Evolutionary conservation across 2,888 invertebrate species (phyloP).

Genomic region (Byasa hedistus): DNA sequence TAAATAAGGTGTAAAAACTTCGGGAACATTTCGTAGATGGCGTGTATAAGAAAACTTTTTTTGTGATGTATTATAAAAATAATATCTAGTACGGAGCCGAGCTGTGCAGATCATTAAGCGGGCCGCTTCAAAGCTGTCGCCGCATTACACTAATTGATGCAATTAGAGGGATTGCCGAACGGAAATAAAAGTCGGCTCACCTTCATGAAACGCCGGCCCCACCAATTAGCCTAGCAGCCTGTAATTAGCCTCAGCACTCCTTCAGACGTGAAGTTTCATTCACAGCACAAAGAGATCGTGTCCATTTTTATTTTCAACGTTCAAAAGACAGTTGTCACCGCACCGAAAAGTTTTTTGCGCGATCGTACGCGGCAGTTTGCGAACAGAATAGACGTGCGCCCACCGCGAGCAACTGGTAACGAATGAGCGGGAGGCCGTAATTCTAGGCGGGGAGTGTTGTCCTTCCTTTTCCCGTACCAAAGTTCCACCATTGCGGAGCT

Average conservation of each 20-base stretch:
- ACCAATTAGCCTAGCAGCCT: conserved; percentile 75
- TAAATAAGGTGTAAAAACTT: not conserved
- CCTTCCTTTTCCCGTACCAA: conserved; percentile 68
- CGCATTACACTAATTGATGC: conserved; percentile 80
- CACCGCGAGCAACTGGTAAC: conserved; percentile 58
- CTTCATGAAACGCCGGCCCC: conserved; percentile 78
- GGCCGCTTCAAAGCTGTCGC: conserved; percentile 75
- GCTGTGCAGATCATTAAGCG: conserved; percentile 70
- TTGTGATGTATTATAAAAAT: not conserved
- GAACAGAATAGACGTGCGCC: conserved; percentile 48
- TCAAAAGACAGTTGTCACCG: conserved; percentile 45
- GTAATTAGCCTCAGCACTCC: conserved; percentile 73
- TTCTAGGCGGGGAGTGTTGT: conserved; percentile 64
- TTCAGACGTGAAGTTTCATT: conserved; percentile 57
- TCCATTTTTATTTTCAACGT: conserved; percentile 51
- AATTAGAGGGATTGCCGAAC: conserved; percentile 80
- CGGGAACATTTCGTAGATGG: not conserved
- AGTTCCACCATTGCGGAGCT: conserved; percentile 64
- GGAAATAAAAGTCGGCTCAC: conserved; percentile 80
- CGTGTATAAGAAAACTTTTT: not conserved
- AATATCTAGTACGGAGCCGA: conserved; percentile 34
- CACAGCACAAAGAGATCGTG: conserved; percentile 61
- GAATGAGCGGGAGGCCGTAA: conserved; percentile 58
- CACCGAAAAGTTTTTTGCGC: conserved; percentile 76
- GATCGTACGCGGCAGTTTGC: conserved; percentile 51